Conservation (phyloP, 2,888 invertebrate genomes). For the Eutolmus rufibarbis region DNA sequence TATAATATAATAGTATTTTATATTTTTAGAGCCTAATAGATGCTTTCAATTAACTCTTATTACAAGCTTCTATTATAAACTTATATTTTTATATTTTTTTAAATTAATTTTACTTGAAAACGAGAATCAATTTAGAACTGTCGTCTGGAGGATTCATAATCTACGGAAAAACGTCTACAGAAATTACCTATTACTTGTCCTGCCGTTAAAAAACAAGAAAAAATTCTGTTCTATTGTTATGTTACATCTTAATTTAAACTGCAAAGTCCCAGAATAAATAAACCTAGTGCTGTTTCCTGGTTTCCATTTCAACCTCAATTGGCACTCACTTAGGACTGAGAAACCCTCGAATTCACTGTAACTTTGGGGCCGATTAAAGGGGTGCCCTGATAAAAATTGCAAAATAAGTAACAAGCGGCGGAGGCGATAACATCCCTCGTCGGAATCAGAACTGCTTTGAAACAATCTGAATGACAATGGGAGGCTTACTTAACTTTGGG, state of each 20-base stretch:
- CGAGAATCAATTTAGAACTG: too few relatives aligned
- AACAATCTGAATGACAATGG: conserved; percentile 7
- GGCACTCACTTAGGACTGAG: not conserved
- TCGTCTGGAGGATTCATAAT: too few relatives aligned
- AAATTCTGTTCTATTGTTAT: too few relatives aligned
- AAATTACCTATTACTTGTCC: too few relatives aligned
- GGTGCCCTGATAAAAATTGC: not conserved
- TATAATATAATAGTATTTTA: too few relatives aligned
- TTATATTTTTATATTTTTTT: too few relatives aligned
- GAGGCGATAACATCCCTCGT: not conserved
- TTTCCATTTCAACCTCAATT: not conserved
- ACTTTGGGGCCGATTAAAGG: not conserved
- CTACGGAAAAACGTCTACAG: too few relatives aligned
- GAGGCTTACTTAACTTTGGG: not conserved
- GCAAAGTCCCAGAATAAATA: not conserved
- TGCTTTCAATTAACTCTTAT: too few relatives aligned
- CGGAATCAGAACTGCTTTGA: not conserved
- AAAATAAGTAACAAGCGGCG: not conserved
- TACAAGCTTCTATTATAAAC: too few relatives aligned
- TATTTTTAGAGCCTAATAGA: too few relatives aligned
- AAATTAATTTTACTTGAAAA: too few relatives aligned
- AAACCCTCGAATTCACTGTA: not conserved
- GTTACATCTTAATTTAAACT: not conserved
- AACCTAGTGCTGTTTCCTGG: not conserved
- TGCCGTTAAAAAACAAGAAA: too few relatives aligned